phyloP scores from a whole-genome alignment of 2,888 invertebrate species.

The Sisyra terminalis region DNA sequence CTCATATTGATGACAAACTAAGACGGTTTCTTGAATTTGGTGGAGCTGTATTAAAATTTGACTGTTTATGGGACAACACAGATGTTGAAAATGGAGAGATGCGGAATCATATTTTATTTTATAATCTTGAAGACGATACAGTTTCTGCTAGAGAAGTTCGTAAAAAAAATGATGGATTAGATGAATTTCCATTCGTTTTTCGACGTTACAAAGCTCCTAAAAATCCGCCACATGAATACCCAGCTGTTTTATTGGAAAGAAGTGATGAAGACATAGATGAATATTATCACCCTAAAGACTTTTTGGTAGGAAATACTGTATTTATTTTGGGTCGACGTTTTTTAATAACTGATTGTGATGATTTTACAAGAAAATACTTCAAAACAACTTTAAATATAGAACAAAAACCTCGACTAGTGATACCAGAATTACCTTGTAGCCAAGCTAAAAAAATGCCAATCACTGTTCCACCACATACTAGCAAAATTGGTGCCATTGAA shows the following conservation, averaged over 20 bases:
- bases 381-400: conserved; percentile 26
- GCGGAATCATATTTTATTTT: conserved; percentile 52
- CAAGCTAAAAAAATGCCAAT: too few relatives aligned
- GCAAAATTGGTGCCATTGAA: conserved; percentile 56
- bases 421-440: conserved; percentile 9
- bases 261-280: conserved; percentile 54
- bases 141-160: conserved; percentile 61
- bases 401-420: conserved; percentile 24
- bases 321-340: conserved; percentile 53
- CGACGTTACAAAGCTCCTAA: conserved; percentile 63
- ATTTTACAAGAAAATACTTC: conserved; percentile 61
- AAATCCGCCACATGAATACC: conserved; percentile 35
- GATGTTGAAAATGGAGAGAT: conserved; percentile 37
- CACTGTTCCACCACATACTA: conserved; percentile 46
- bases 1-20: too few relatives aligned
- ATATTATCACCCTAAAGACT: conserved; percentile 63
- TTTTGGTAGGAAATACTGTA: conserved; percentile 54
- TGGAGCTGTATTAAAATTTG: conserved; percentile 42
- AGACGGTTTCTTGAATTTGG: too few relatives aligned
- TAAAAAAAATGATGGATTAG: conserved; percentile 53
- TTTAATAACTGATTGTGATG: conserved; percentile 62
- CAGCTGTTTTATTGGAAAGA: conserved; percentile 49
- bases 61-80: conserved; percentile 52
- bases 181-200: conserved; percentile 57
- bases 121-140: conserved; percentile 68